Evolutionary conservation across 2,797 vertebrate species (phyloP).

Genomic region (Scolopax rusticola): DNA sequence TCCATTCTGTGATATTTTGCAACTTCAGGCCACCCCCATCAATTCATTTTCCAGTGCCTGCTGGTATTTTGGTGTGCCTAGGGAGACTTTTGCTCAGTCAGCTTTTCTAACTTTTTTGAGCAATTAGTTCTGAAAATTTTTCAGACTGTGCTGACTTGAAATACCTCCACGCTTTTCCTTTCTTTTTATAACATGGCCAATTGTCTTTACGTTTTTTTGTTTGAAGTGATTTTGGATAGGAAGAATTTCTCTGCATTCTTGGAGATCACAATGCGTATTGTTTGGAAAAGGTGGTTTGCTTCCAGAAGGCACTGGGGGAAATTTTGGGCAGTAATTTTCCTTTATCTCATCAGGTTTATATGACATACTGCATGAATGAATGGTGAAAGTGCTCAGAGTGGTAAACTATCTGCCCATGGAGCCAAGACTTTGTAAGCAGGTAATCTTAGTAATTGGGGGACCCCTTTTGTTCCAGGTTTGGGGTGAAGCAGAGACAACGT

Average conservation of each 20-base stretch:
- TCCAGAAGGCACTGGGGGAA: neutral
- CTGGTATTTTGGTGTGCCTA: neutral
- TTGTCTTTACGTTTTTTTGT: neutral
- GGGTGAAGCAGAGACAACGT: no score
- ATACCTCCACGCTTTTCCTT: neutral
- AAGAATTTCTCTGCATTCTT: neutral
- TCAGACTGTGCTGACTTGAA: neutral
- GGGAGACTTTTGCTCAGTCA: neutral
- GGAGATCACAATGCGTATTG: fast-evolving
- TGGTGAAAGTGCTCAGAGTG: neutral
- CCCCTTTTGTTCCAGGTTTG: neutral
- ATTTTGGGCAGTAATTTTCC: neutral
- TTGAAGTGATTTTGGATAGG: neutral
- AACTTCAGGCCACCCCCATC: neutral
- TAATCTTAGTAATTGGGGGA: neutral
- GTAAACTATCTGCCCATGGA: neutral
- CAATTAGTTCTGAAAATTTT: neutral
- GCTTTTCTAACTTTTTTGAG: neutral
- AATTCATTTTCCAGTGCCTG: neutral
- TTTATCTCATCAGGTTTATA: neutral
- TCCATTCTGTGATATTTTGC: neutral
- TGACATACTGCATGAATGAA: neutral
- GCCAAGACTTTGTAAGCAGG: neutral
- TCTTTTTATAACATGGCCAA: neutral
- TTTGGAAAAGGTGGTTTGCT: neutral